Evolutionary conservation across 2,888 invertebrate species (phyloP).

Genomic region (Megalurothrips usitatus): DNA sequence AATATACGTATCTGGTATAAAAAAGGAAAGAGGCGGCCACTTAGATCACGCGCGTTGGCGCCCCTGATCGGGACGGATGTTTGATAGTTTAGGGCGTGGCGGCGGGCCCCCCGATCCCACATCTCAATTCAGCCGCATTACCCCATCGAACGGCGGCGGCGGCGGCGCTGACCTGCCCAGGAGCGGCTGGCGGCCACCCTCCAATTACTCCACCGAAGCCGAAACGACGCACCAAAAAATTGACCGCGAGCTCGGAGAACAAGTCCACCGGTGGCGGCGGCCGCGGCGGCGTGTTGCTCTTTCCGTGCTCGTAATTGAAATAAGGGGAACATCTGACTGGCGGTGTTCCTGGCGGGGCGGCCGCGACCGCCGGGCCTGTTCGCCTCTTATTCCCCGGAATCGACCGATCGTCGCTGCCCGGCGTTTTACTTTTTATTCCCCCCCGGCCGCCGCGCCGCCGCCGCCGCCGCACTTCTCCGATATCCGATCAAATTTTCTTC

Average conservation of each 20-base stretch:
- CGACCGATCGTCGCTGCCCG: too few relatives aligned
- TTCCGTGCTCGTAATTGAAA: background rate
- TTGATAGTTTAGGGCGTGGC: background rate
- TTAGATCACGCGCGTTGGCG: too few relatives aligned
- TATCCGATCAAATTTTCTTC: too few relatives aligned
- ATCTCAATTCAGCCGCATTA: constrained; percentile 13
- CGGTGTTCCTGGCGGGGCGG: too few relatives aligned
- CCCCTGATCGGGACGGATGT: background rate
- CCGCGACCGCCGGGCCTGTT: too few relatives aligned
- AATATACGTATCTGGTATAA: too few relatives aligned
- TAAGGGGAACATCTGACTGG: too few relatives aligned
- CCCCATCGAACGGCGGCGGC: background rate
- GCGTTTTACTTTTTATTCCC: too few relatives aligned
- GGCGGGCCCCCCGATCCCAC: background rate
- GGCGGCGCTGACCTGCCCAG: background rate
- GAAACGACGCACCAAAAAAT: background rate
- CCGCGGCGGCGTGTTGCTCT: background rate
- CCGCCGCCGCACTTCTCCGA: too few relatives aligned
- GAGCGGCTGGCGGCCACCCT: background rate
- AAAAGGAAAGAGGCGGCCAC: too few relatives aligned
- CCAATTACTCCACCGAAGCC: background rate
- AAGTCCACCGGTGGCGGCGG: background rate
- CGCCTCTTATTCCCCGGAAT: too few relatives aligned
- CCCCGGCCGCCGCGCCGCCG: too few relatives aligned
- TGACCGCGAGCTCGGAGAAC: background rate